Conservation (phyloP, 2,113 vertebrate species). For the Parotia lawesii region DNA sequence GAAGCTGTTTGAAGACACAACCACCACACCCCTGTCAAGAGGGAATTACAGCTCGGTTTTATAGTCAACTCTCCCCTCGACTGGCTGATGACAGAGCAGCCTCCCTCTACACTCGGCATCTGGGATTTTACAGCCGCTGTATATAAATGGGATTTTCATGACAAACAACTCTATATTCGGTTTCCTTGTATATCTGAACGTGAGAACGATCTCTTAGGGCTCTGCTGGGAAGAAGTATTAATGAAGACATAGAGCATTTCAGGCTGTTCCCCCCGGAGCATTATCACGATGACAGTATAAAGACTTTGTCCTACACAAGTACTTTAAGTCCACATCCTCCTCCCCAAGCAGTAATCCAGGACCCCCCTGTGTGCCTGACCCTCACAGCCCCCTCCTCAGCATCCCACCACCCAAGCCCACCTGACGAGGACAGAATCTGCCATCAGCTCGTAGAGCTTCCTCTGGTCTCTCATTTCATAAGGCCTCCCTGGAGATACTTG, state of each 20-base stretch:
- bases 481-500: constrained; percentile 22
- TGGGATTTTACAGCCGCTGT: constrained; percentile 19
- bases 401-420: neutral
- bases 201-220: constrained; percentile 12
- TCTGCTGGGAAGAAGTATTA: constrained; percentile 26
- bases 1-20: constrained; percentile 6
- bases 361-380: neutral
- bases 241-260: constrained; percentile 25
- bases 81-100: neutral
- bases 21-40: neutral
- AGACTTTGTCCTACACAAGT: neutral
- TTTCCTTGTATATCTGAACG: constrained; percentile 29
- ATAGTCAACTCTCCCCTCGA: neutral
- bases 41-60: neutral
- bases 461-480: neutral
- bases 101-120: neutral
- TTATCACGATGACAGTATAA: neutral
- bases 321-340: neutral
- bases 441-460: neutral
- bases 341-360: neutral
- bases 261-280: neutral
- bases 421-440: neutral
- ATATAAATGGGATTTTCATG: constrained; percentile 46
- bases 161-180: constrained; percentile 35
- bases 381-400: neutral